Evolutionary conservation across 2,888 invertebrate genomes (phyloP).

Genomic region (Lottia scabra): DNA sequence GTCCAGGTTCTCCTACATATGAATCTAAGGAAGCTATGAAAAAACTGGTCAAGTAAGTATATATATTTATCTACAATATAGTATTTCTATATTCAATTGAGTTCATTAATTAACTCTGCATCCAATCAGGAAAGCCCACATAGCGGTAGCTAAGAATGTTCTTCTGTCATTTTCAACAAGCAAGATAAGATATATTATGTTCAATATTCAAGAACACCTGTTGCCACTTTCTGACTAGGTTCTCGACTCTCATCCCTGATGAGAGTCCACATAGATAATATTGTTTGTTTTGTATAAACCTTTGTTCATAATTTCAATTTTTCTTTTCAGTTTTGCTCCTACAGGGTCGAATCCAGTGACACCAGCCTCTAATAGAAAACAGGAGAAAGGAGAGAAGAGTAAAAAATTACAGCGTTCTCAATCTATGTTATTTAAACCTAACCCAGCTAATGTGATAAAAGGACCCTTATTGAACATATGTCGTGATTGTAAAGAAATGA

Average conservation of each 20-base stretch:
- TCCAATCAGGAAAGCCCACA: too few species aligned
- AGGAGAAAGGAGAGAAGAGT: constrained; percentile 16
- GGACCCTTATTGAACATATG: constrained; percentile 89
- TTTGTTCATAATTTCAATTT: too few species aligned
- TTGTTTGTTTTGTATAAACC: too few species aligned
- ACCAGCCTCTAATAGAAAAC: constrained; percentile 25
- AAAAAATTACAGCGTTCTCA: constrained; percentile 48
- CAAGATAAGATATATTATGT: too few species aligned
- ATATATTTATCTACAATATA: not conserved
- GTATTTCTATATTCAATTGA: too few species aligned
- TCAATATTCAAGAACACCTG: too few species aligned
- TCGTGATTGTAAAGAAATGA: constrained; percentile 94
- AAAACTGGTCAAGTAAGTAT: constrained; percentile 34
- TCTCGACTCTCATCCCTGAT: too few species aligned
- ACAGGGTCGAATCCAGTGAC: constrained; percentile 17
- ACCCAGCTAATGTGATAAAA: constrained; percentile 27
- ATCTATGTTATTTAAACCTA: constrained; percentile 41
- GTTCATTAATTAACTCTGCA: too few species aligned
- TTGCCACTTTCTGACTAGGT: too few species aligned
- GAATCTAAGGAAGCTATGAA: constrained; percentile 43
- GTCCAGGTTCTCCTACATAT: constrained; percentile 72
- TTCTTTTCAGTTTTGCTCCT: constrained; percentile 12
- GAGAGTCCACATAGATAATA: too few species aligned
- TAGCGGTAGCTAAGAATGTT: too few species aligned
- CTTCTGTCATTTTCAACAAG: too few species aligned